Evolutionary conservation across 2,888 invertebrate genomes (phyloP), one percentile per base, ranked within the genome.

Genomic region (Leucophora obtusa): DNA sequence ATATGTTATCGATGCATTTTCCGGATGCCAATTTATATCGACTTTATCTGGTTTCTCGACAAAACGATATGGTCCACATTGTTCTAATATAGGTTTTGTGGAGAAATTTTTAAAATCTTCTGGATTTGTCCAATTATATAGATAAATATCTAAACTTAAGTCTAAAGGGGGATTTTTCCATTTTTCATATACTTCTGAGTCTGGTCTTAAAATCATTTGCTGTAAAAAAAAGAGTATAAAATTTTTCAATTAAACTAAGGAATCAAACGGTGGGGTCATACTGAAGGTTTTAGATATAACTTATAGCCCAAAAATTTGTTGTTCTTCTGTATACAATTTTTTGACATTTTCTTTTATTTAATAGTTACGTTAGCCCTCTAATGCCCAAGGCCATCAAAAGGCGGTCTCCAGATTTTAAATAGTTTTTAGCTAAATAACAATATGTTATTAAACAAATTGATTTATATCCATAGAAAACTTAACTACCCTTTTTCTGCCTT

Each of bases 51-150:
- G 84, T 28, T 79, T 90, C 87, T 96, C 95, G 0, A 91, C 92
- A 87, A 92, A 95, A 0, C 93, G 91, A 87, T 94, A 94, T 0
- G 94, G 94, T 14, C 94, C 94, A 62, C 92, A 84, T 86, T 92
- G 89, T 70, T 91, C 86, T 35, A 94, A 89, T 56, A 89, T 91
- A 0, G 93, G 93, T 83, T 93, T 93, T 1, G 87, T 88, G 7
- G 90, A 91, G 70, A 91, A 91, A 18, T 92, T 92, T 2, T 92
- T 91, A 43, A 93, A 92, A 63, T 93, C 92, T 14, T 94, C 92
- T 0, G 95, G 93, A 89, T 96, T 96, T 5, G 95, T 95, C 96
- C 96, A 96, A 89, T 96, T 96, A 89, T 93, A 95, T 83, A 95
- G 91, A 86, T 93, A 94, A 75, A 96, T 91, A 84, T 95, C 93